These are phyloP conservation scores for Sciurus niger DNA, from an alignment of 2,113 vertebrate genomes.

Conservation along the genomic window DNA sequence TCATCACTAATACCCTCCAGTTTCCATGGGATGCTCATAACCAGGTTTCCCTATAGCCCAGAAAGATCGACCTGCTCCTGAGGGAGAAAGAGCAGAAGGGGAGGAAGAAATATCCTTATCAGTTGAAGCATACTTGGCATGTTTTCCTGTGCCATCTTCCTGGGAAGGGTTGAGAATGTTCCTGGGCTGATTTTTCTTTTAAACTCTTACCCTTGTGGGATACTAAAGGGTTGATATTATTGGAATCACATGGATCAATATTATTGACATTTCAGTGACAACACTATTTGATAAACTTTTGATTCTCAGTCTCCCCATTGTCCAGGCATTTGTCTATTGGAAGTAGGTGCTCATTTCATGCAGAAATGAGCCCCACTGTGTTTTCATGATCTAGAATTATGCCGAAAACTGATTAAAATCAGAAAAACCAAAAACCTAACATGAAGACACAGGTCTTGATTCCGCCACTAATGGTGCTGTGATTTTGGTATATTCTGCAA, in stretches of 20 bases:
- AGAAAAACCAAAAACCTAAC: conserved; percentile 31
- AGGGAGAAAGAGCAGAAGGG: neutral
- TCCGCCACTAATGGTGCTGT: conserved; percentile 28
- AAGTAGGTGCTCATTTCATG: neutral
- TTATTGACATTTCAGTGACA: neutral
- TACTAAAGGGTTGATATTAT: neutral
- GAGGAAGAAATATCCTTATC: neutral
- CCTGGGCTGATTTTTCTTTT: conserved; percentile 18
- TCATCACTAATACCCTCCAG: neutral
- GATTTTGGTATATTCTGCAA: neutral
- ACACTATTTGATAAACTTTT: neutral
- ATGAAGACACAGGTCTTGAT: conserved; percentile 52
- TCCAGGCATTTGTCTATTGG: neutral
- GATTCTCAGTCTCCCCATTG: neutral
- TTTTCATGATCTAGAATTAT: conserved; percentile 8
- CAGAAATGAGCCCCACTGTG: neutral
- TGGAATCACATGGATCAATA: neutral
- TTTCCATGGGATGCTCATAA: too few species aligned
- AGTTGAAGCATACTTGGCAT: neutral
- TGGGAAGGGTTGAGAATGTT: neutral
- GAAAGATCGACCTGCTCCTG: neutral
- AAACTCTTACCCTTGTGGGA: neutral
- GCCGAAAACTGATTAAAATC: conserved; percentile 61
- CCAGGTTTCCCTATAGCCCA: neutral
- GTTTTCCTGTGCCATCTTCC: neutral